Conservation (phyloP, 2,113 vertebrate genomes). For the Osmerus eperlanus region DNA sequence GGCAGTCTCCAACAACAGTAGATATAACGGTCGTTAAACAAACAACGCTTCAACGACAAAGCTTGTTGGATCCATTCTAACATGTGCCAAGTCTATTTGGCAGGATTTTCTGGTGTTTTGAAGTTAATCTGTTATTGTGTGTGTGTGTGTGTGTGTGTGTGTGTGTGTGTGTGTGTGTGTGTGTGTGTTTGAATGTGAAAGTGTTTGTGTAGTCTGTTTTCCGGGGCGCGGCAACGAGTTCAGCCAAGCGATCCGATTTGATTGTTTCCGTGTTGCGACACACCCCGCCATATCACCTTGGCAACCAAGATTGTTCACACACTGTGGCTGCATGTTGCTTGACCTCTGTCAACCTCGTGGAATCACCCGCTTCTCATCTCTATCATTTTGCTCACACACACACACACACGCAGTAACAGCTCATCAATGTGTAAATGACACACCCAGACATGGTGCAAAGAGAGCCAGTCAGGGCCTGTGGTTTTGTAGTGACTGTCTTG, state of each 20-base stretch:
- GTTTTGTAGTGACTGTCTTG: too few species aligned
- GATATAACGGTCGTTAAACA: background rate
- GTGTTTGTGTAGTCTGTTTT: constrained; percentile 50
- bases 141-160: background rate
- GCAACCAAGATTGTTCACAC: constrained; percentile 42
- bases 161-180: background rate
- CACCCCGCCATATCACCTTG: constrained; percentile 49
- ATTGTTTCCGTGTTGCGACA: constrained; percentile 51
- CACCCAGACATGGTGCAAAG: constrained; percentile 9
- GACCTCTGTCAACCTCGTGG: constrained; percentile 2
- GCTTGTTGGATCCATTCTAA: too few species aligned
- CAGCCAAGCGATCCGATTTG: constrained; percentile 37
- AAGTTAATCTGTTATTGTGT: background rate
- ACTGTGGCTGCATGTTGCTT: constrained; percentile 15
- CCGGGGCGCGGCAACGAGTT: constrained; percentile 49
- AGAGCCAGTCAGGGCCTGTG: too few species aligned
- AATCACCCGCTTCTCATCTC: constrained; percentile 16
- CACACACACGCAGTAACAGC: constrained; percentile 2
- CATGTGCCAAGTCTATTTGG: too few species aligned
- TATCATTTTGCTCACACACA: background rate
- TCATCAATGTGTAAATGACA: background rate
- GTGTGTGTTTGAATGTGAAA: background rate
- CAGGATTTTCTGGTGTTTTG: background rate
- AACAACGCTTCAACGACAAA: background rate
- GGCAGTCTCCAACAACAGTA: background rate